These are phyloP conservation scores for Prostheceraeus crozeri DNA, from an alignment of 2,888 invertebrate species.

Conservation along the genomic window DNA sequence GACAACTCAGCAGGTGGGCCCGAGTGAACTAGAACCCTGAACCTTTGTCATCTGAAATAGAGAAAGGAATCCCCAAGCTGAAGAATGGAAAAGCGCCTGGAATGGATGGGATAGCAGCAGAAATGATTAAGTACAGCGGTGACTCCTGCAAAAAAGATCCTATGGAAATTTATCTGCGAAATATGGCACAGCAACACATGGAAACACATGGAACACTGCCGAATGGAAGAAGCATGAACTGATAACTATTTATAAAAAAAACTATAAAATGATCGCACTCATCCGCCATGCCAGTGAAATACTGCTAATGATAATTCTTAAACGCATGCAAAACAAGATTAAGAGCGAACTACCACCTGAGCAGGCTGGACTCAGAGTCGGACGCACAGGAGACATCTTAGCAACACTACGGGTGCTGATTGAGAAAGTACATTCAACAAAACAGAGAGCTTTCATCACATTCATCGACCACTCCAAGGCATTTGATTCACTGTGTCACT, in stretches of 20 bases:
- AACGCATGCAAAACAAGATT: slow-evolving; percentile 1
- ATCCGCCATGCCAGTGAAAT: slow-evolving; percentile 25
- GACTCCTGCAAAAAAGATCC: background rate
- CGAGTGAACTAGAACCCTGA: slow-evolving; percentile 4
- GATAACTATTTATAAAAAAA: slow-evolving; percentile 7
- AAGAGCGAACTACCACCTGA: slow-evolving; percentile 20
- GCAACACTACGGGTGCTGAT: slow-evolving; percentile 1
- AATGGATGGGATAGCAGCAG: slow-evolving; percentile 22
- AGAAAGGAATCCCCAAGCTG: slow-evolving; percentile 1
- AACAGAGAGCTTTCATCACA: too few species aligned
- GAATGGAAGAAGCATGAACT: slow-evolving; percentile 26
- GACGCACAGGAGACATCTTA: slow-evolving; percentile 7
- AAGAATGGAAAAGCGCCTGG: slow-evolving; percentile 9
- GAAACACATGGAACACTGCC: too few species aligned
- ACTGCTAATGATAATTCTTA: slow-evolving; percentile 16
- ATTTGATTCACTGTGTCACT: too few species aligned
- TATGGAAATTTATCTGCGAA: background rate
- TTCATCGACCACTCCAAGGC: too few species aligned
- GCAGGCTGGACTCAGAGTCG: slow-evolving; percentile 23
- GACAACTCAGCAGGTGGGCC: too few species aligned
- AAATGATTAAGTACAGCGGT: slow-evolving; percentile 9
- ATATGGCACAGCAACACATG: slow-evolving; percentile 20
- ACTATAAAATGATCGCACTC: slow-evolving; percentile 5
- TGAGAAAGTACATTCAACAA: slow-evolving; percentile 7
- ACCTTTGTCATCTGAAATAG: slow-evolving; percentile 1